Evolutionary conservation across 2,888 invertebrate genomes (phyloP), one percentile per base, ranked within the genome.

Genomic region (Cyclophora punctaria): DNA sequence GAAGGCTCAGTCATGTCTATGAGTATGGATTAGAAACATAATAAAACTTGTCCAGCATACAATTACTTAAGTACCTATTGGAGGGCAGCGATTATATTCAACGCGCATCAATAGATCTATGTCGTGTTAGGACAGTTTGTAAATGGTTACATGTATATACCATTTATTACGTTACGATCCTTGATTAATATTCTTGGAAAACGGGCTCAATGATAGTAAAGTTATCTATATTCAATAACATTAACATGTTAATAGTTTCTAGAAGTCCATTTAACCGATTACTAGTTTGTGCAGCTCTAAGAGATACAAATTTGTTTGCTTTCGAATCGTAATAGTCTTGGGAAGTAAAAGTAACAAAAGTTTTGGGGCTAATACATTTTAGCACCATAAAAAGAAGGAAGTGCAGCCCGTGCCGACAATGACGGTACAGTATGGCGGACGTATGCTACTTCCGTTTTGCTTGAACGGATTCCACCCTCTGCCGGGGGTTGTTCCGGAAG

Each of bases 381-480:
- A 51, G 46, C 48, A 47, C 37, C 47, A 44, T 46, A 49, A 54
- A 57, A 71, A 78, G 71, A 72, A 85, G 87, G 86, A 88, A 85
- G 71, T 71, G 66, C 64, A 78, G 76, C 78, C 78, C 87, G 85
- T 84, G 84, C 84, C 74, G 77, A 80, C 81, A 79, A 83, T 84
- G 83, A 81, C 71, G 74, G 71, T 71, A 70, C 64, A 73, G 76
- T 75, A 79, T 80, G 77, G 80, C 79, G 74, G 75, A 75, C 82
- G 86, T 72, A 81, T 82, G 82, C 73, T 80, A 85, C 85, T 87
- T 88, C 88, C 88, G 87, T 78, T 85, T 84, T 83, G 67, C 75
- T 73, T 63, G 67, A 80, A 72, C 73, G 77, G 71, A 71, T 77
- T 73, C 69, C 77, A 82, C 84, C 85, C 85, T 71, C 67, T 61